Evolutionary conservation across 2,888 invertebrate genomes (phyloP), one percentile per base, ranked within the genome.

Genomic region (Isoperla grammatica): DNA sequence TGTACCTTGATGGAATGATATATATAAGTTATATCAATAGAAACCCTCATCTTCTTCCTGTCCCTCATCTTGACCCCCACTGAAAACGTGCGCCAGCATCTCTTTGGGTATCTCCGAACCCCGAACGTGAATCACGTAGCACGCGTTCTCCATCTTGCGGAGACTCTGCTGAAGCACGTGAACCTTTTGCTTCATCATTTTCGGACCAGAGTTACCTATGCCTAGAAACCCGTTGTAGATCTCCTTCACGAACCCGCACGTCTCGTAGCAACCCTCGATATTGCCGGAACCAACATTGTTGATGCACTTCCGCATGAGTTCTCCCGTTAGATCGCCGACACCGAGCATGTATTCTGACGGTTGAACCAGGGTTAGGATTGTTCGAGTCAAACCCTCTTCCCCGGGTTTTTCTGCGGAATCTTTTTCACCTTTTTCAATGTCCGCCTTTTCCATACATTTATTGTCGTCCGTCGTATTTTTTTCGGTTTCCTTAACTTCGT

Each of bases 241-340:
- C 37, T 59, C 56, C 45, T 58, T 54, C n/a, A 94, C 80, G 66
- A 87, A 83, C 61, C 81, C 80, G 69, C 90, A 89, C 1, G 84
- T 81, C 57, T 82, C 78, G 69, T 83, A 84, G 71, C 91, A 90
- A 48, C 83, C 83, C 2, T 81, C 80, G 12, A 84, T 81, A 65
- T 91, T 86, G 0, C 91, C 91, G 61, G 81, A 81, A 0, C 88
- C 85, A 59, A 94, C 79, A 67, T 87, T 86, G 70, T 88, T 90
- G 6, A 95, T 90, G 57, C 92, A 90, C 66, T 86, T 83, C 54
- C 95, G 79, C 95, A 95, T 95, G 45, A 95, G 72, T 73, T 95
- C 95, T 0, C 95, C 95, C 0, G 91, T 92, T 23, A 94, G 78
- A 75, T 95, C 95, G 0, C 88, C 87, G 37, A 95, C 73, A 0